Evolutionary conservation across 1,140 invertebrate genomes (phyloP).

Genomic region (Monochamus saltuarius): DNA sequence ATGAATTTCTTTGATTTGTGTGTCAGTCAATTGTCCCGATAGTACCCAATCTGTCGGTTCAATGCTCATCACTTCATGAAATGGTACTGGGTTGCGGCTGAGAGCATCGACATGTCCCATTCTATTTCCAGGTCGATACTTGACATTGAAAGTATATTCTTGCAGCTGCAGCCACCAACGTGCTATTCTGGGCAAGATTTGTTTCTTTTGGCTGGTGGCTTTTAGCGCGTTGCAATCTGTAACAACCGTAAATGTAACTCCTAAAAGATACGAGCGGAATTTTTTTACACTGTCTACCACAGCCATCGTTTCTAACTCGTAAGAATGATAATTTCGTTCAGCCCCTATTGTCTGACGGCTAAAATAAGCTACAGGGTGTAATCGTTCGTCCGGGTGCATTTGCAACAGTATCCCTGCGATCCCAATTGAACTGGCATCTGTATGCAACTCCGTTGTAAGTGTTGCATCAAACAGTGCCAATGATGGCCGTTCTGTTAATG

Average conservation of each 20-base stretch:
- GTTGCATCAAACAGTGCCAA: neutral
- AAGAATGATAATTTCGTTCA: no score
- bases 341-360: neutral
- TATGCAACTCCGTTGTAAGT: no score
- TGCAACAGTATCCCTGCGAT: neutral
- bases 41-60: constrained; percentile 27
- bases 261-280: no score
- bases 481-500: neutral
- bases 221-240: neutral
- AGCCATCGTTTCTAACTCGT: no score
- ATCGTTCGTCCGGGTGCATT: neutral
- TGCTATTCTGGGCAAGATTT: neutral
- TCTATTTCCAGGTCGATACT: neutral
- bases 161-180: neutral
- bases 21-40: constrained; percentile 20
- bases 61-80: no score
- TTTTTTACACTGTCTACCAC: no score
- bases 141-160: neutral
- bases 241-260: neutral
- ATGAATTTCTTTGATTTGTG: constrained; percentile 17
- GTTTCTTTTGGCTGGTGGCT: neutral
- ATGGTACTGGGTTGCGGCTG: constrained; percentile 8
- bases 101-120: neutral
- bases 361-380: neutral
- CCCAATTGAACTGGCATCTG: neutral